These are phyloP conservation scores for Hyposoter dolosus DNA, from an alignment of 2,888 invertebrate genomes.

Conservation along the genomic window DNA sequence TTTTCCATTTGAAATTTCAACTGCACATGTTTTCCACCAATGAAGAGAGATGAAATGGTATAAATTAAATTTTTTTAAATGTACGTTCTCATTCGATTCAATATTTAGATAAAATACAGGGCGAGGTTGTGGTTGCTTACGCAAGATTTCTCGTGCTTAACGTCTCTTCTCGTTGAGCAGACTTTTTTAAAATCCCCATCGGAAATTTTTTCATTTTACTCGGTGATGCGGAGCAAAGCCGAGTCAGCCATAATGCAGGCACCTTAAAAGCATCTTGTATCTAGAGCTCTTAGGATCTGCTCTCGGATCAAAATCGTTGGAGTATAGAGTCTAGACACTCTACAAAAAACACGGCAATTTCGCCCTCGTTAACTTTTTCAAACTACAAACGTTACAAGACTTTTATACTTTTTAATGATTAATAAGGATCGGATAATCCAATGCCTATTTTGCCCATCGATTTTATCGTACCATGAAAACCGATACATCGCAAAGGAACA, in stretches of 20 bases:
- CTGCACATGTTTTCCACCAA: no score
- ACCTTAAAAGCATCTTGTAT: slow-evolving; percentile 51
- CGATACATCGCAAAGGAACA: no score
- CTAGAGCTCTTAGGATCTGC: slow-evolving; percentile 22
- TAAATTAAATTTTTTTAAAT: no score
- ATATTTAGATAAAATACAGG: slow-evolving; percentile 3
- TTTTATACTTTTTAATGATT: neutral
- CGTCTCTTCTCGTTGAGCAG: slow-evolving; percentile 19
- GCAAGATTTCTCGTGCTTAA: slow-evolving; percentile 26
- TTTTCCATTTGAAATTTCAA: no score
- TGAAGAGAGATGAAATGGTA: no score
- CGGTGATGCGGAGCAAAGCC: neutral
- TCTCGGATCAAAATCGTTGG: slow-evolving; percentile 14
- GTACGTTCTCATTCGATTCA: no score
- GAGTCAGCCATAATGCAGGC: slow-evolving; percentile 27
- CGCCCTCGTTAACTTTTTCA: neutral
- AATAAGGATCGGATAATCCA: neutral
- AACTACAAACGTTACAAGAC: neutral
- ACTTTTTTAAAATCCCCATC: slow-evolving; percentile 26
- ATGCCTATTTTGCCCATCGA: neutral
- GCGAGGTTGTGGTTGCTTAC: neutral
- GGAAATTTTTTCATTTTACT: neutral
- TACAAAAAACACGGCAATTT: neutral
- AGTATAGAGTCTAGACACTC: slow-evolving; percentile 25
- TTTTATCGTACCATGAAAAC: neutral